Evolutionary conservation across 2,797 vertebrate species (phyloP).

Genomic region (Hozukius guyotensis): DNA sequence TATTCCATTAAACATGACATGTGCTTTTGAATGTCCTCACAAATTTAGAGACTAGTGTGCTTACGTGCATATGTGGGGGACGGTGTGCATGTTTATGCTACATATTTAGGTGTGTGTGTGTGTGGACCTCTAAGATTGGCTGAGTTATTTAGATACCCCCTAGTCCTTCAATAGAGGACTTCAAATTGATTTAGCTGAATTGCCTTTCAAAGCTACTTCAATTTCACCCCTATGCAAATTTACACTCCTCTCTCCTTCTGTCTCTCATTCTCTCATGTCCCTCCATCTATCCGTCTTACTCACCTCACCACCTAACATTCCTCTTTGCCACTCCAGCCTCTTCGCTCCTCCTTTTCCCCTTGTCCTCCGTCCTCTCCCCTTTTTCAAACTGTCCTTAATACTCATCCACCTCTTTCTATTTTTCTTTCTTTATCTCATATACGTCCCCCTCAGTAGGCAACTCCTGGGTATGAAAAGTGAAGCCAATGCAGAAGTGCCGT

Average conservation of each 20-base stretch:
- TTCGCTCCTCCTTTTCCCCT: not conserved
- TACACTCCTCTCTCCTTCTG: slow-evolving; percentile 37
- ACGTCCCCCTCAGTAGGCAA: too few species aligned
- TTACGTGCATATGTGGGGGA: not conserved
- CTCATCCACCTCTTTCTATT: not conserved
- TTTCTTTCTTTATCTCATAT: not conserved
- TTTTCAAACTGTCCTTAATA: not conserved
- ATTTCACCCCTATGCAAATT: slow-evolving; percentile 74
- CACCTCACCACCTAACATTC: not conserved
- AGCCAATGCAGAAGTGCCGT: too few species aligned
- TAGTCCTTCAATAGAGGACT: slow-evolving; percentile 71
- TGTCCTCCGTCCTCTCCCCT: not conserved
- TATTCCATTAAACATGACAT: not conserved
- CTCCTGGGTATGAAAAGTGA: too few species aligned
- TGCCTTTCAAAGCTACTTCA: slow-evolving; percentile 74
- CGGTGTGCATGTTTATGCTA: not conserved
- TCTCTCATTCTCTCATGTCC: slow-evolving; percentile 4
- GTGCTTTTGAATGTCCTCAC: not conserved
- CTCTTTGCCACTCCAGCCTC: not conserved
- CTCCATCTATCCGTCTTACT: slow-evolving; percentile 27
- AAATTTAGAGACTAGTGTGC: not conserved
- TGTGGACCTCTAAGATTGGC: slow-evolving; percentile 24
- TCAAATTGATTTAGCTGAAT: slow-evolving; percentile 77
- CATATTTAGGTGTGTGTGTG: not conserved
- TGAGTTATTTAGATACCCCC: slow-evolving; percentile 62